These are phyloP conservation scores for Parapsyche elsis DNA, from an alignment of 1,140 invertebrate species.

Conservation along the genomic window DNA sequence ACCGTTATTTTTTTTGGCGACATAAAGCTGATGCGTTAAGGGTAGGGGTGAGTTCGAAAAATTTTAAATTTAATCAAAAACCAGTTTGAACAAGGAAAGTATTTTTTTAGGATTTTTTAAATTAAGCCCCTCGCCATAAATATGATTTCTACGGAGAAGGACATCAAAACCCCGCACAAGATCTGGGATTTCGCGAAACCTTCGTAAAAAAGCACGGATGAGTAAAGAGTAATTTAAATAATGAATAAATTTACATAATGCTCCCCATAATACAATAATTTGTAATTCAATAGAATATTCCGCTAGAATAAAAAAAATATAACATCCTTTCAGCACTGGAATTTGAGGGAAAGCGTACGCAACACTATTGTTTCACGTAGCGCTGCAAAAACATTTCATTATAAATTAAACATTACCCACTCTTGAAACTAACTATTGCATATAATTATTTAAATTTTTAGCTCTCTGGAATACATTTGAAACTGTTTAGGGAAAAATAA, in stretches of 20 bases:
- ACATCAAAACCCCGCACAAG: slow-evolving; percentile 43
- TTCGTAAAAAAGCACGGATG: slow-evolving; percentile 48
- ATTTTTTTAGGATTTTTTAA: slow-evolving; percentile 40
- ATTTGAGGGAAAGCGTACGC: background rate
- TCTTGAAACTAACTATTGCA: slow-evolving; percentile 7
- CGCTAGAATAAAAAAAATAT: slow-evolving; percentile 31
- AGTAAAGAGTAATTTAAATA: slow-evolving; percentile 56
- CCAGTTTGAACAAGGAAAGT: slow-evolving; percentile 4
- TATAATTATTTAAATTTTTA: slow-evolving; percentile 25
- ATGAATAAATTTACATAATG: slow-evolving; percentile 56
- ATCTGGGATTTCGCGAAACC: slow-evolving; percentile 48
- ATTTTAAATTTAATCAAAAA: slow-evolving; percentile 42
- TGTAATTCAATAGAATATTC: slow-evolving; percentile 55
- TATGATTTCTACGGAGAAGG: slow-evolving; percentile 42
- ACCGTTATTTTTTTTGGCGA: background rate
- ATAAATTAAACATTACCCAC: slow-evolving; percentile 30
- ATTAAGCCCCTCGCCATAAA: slow-evolving; percentile 37
- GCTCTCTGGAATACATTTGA: no score
- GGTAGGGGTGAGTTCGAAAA: slow-evolving; percentile 4
- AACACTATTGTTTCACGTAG: slow-evolving; percentile 21
- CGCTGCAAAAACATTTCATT: slow-evolving; percentile 23
- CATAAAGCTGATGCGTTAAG: background rate
- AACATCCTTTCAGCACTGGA: background rate
- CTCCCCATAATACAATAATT: slow-evolving; percentile 55
- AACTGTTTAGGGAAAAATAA: no score